Evolutionary conservation across 1,140 invertebrate species (phyloP).

Genomic region (Uloborus diversus): DNA sequence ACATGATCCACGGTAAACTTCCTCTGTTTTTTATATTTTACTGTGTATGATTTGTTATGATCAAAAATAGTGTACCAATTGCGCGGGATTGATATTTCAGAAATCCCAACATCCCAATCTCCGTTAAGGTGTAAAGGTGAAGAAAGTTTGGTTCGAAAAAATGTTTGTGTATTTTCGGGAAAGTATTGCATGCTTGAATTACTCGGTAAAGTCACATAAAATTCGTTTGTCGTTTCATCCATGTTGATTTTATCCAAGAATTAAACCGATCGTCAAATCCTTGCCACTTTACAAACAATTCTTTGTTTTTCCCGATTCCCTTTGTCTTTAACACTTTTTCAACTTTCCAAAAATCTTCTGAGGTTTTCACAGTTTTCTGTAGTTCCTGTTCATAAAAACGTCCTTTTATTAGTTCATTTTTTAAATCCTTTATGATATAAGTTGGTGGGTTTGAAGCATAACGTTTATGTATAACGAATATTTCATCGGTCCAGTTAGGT

Average conservation of each 20-base stretch:
- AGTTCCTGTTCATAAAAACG: conserved; percentile 51
- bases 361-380: background rate
- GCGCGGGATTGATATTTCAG: conserved; percentile 26
- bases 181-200: background rate
- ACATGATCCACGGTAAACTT: too few relatives aligned
- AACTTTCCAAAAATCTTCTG: background rate
- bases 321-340: conserved; percentile 10
- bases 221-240: conserved; percentile 9
- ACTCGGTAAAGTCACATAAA: background rate
- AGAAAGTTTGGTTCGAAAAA: conserved; percentile 21
- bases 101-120: background rate
- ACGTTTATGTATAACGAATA: conserved; percentile 18
- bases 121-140: background rate
- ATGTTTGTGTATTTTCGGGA: background rate
- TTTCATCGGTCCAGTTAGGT: conserved; percentile 44
- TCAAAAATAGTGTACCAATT: conserved; percentile 30
- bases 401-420: conserved; percentile 20
- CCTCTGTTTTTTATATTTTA: too few relatives aligned
- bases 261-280: conserved; percentile 17
- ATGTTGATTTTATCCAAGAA: conserved; percentile 19
- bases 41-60: too few relatives aligned
- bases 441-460: background rate
- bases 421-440: conserved; percentile 36
- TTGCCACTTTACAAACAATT: conserved; percentile 43
- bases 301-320: background rate